A percentile compares a stretch with the other conserved stretches of the same genome.
Evolutionary conservation across 2,797 vertebrate species (phyloP).

Genomic region (Neostethus bicornis): DNA sequence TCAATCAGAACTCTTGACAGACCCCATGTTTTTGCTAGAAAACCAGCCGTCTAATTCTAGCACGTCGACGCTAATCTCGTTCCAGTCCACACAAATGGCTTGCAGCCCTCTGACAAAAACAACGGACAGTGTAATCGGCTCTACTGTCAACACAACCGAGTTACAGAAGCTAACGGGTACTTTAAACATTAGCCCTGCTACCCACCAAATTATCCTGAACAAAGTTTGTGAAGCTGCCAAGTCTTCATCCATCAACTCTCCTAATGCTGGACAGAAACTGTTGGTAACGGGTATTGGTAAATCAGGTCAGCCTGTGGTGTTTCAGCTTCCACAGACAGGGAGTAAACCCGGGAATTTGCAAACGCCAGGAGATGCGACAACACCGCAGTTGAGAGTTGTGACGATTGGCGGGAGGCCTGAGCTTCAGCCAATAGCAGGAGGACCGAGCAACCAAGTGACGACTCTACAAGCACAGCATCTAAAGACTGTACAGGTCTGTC

Average conservation of each 20-base stretch:
- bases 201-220: constrained; percentile 95
- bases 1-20: no score
- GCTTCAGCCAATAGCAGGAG: constrained; percentile 87
- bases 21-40: constrained; percentile 51
- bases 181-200: constrained; percentile 87
- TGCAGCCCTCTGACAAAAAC: no score
- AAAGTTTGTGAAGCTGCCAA: constrained; percentile 87
- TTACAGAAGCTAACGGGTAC: constrained; percentile 87
- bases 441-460: constrained; percentile 84
- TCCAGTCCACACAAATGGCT: no score
- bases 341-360: constrained; percentile 84
- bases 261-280: constrained; percentile 93
- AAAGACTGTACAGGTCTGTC: constrained; percentile 97
- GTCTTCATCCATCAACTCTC: constrained; percentile 69
- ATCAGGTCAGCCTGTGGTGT: constrained; percentile 90
- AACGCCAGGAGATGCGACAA: constrained; percentile 81
- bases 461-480: constrained; percentile 92
- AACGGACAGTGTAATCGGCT: constrained; percentile 65
- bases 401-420: constrained; percentile 89
- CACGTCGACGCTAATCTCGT: no score
- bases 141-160: constrained; percentile 65
- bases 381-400: constrained; percentile 94
- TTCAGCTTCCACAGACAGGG: constrained; percentile 87
- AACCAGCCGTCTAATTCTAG: constrained; percentile 74
- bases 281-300: constrained; percentile 92